Percentiles rank a stretch among this genome's conserved stretches.
These are phyloP conservation scores for Halictus quadricinctus DNA, from an alignment of 2,888 invertebrate genomes.

Conservation along the genomic window DNA sequence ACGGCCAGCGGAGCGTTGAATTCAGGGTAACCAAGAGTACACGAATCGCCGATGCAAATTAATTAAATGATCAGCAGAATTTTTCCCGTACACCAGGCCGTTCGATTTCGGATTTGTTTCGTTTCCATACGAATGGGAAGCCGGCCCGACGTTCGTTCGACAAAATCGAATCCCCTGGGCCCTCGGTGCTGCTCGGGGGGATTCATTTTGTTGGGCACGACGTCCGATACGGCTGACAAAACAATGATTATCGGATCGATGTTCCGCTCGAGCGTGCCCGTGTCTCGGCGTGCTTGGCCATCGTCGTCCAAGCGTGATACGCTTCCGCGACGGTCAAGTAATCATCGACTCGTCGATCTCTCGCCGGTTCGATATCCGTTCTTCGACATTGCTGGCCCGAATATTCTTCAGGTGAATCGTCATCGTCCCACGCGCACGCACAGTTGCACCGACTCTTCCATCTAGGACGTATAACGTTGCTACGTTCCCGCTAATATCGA, in stretches of 20 bases:
- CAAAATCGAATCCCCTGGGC: neutral
- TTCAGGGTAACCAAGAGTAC: conserved; percentile 9
- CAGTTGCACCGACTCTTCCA: neutral
- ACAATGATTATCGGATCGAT: conserved; percentile 59
- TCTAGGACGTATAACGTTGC: neutral
- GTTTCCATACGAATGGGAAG: neutral
- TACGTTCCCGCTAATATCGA: neutral
- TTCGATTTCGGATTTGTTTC: conserved; percentile 3
- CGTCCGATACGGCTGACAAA: conserved; percentile 47
- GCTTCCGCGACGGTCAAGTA: conserved; percentile 54
- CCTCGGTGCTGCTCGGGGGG: neutral
- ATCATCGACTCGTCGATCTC: conserved; percentile 49
- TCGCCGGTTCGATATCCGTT: conserved; percentile 40
- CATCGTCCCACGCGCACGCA: conserved; percentile 7
- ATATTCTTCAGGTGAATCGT: conserved; percentile 27
- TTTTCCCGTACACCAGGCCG: neutral
- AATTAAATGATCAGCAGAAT: neutral
- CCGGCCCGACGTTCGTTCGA: neutral
- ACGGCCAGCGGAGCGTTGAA: conserved; percentile 14
- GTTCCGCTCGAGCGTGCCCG: conserved; percentile 58
- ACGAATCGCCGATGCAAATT: neutral
- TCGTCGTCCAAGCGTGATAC: conserved; percentile 51
- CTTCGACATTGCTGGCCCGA: conserved; percentile 4
- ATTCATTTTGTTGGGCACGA: conserved; percentile 21
- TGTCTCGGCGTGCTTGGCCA: conserved; percentile 38